phyloP scores from a whole-genome alignment of 2,797 vertebrate genomes.

The Coreius guichenoti region DNA sequence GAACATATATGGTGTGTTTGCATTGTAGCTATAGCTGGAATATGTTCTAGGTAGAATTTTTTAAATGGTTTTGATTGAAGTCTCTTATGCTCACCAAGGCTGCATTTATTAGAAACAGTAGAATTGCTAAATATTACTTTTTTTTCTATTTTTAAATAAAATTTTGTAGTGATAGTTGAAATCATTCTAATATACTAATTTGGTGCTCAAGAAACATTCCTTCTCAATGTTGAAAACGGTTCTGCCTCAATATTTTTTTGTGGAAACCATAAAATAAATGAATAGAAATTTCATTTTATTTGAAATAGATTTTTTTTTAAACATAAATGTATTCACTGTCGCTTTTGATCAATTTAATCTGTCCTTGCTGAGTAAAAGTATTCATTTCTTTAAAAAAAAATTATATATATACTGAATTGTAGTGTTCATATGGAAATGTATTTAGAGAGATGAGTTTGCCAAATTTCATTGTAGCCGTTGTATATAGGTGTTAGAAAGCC shows the following conservation, averaged over 20 bases:
- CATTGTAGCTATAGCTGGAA: background rate
- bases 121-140: too few species aligned
- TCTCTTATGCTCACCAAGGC: background rate
- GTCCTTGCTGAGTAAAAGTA: background rate
- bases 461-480: background rate
- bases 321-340: background rate
- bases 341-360: background rate
- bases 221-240: background rate
- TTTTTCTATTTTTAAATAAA: background rate
- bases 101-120: background rate
- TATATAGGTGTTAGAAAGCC: conserved; percentile 14
- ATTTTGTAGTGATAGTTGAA: background rate
- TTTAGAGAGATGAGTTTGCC: background rate
- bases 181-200: background rate
- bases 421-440: background rate
- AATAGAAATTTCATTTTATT: background rate
- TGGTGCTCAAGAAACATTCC: background rate
- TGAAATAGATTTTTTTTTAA: background rate
- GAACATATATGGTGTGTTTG: background rate
- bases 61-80: background rate
- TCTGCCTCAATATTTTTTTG: background rate
- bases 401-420: background rate
- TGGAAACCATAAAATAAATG: background rate
- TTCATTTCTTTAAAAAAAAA: background rate
- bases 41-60: background rate